A percentile compares a stretch with the other conserved stretches of the same genome.
Evolutionary conservation across 2,888 invertebrate species (phyloP).

Genomic region (Diarsia rubi): DNA sequence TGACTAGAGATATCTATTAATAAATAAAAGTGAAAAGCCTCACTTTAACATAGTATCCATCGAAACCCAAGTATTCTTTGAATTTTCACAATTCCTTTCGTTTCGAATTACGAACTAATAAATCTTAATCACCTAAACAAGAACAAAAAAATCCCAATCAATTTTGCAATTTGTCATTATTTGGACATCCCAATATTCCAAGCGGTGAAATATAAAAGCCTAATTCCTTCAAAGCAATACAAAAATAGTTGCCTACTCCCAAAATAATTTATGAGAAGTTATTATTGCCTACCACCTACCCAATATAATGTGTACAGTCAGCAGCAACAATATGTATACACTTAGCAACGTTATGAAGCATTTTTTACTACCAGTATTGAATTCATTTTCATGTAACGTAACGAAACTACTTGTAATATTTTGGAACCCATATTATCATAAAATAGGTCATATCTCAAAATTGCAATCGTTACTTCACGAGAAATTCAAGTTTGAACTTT

Average conservation of each 20-base stretch:
- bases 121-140: slow-evolving; percentile 12
- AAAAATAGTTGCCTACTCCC: background rate
- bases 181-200: slow-evolving; percentile 8
- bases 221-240: background rate
- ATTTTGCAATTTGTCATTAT: background rate
- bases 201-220: background rate
- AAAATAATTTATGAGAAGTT: slow-evolving; percentile 2
- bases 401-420: too few relatives aligned
- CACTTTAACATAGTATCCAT: background rate
- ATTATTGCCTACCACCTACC: background rate
- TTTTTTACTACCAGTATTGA: too few relatives aligned
- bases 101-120: slow-evolving; percentile 3
- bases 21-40: background rate
- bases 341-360: too few relatives aligned
- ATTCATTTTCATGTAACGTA: too few relatives aligned
- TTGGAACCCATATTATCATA: too few relatives aligned
- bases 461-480: too few relatives aligned
- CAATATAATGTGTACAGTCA: background rate
- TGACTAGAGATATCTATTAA: background rate
- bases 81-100: background rate
- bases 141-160: background rate
- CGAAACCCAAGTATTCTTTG: background rate
- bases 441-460: too few relatives aligned
- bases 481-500: too few relatives aligned
- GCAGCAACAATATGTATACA: too few relatives aligned